Base-by-base conservation (phyloP, 2,888 invertebrate genomes). In the Acleris sparsana region DNA sequence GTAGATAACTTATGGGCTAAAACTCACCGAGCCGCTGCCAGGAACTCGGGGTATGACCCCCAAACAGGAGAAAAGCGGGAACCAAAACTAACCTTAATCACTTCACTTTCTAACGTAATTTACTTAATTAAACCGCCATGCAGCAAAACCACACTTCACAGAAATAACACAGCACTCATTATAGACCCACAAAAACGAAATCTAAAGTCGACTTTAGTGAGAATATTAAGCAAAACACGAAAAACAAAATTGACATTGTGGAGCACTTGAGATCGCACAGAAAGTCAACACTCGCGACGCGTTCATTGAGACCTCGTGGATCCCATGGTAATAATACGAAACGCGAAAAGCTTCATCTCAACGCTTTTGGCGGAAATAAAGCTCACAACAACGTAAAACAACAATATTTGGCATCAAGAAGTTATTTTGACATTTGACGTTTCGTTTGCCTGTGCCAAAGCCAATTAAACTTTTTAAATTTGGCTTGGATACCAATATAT, bases 381-480 rank as follows among this genome's bases (percentile, higher is more conserved):
- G 67, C 67, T 71, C 77, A 73, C 79, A 83, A 78, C 73, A 76
- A 76, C 75, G 68, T 78, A 85, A 85, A 88, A 87, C 86, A 89
- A 89, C 85, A 85, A 82, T 80, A 85, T 83, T 87, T 89, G 77
- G 88, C 90, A 89, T 88, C 88, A 83, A 90, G 90, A 89, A 90
- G 89, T 83, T 88, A 88, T 80, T 82, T 80, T 81, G 82, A 82
- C 82, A 70, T 75, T 75, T 75, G 61, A 63, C 63, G 59, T 63
- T 59, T 52, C 13, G 48, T 49, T 49, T 49, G 58, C 33, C 66
- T 25, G 57, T 66, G 66, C 66, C 62, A 66, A 66, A 66, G 66
- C 66, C 66, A 66, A 18, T 62, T 25, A 33, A 53, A 11, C 57
- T 66, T 66, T 62, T 66, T 66, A 66, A 66, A 61, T 39, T 39